Percentiles rank a stretch among this genome's conserved stretches.
These are phyloP conservation scores for Cephalotes varians DNA, from an alignment of 2,888 invertebrate species.

Conservation along the genomic window DNA sequence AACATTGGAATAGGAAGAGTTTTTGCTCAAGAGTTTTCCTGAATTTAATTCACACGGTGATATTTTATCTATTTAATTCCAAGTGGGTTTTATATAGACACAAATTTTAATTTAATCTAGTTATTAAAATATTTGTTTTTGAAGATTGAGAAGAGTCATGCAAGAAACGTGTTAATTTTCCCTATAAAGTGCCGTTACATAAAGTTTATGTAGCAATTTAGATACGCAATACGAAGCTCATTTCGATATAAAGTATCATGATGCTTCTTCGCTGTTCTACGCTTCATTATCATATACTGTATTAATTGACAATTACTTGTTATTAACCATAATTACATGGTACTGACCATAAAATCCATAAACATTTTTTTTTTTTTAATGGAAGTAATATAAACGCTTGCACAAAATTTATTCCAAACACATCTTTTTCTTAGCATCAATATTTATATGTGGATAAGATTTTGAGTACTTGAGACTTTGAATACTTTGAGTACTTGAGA, in stretches of 20 bases:
- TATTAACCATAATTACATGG: neutral
- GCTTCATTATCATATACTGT: conserved; percentile 20
- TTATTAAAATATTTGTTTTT: neutral
- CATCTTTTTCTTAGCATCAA: neutral
- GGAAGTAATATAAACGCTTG: neutral
- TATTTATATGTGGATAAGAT: neutral
- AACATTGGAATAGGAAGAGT: neutral
- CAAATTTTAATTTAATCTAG: neutral
- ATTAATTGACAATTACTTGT: conserved; percentile 24
- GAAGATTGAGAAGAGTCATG: neutral
- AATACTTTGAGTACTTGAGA: neutral
- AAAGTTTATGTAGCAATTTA: conserved; percentile 17
- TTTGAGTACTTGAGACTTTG: neutral
- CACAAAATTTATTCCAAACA: neutral
- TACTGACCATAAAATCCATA: neutral
- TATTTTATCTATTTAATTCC: neutral
- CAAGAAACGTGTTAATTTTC: neutral
- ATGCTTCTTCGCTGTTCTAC: conserved; percentile 16
- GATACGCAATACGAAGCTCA: conserved; percentile 7
- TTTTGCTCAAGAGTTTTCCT: neutral
- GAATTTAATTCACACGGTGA: neutral
- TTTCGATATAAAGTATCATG: neutral
- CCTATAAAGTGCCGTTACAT: neutral
- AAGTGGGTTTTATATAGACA: neutral
- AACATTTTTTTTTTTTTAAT: conserved; percentile 2